Base-by-base conservation (phyloP, 2,888 invertebrate species). In the Acronicta aceris region DNA sequence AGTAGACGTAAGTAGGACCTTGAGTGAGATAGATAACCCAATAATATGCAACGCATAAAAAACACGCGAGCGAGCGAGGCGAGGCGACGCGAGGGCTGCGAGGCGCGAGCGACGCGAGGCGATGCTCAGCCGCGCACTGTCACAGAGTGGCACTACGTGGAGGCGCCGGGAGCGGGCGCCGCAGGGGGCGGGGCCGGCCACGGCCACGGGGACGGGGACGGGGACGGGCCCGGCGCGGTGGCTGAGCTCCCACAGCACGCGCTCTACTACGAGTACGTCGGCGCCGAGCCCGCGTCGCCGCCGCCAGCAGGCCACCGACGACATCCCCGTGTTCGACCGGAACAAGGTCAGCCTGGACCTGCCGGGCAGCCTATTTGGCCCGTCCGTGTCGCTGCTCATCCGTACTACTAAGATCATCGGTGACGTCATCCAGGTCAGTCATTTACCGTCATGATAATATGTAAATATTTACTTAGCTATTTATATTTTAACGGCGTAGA, bases 261-360 rank as follows among this genome's bases (percentile, higher is more conserved):
- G 62, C 55, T 74, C 65, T 58, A 67, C 57, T 59, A 30, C 40
- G 56, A 33, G 64, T 76, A 70, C 73, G 10, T 13, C 73, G 45
- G 45, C 15, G n/a, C 77, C 62, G 69, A 72, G 73, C 71, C 70
- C 25, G 66, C 66, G 59, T 45, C 64, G 62, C 73, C 73, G 27
- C 63, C 60, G 59, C 50, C 53, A 60, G 59, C 59, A 65, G 91
- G 56, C 62, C n/a, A 54, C 69, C 17, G 95, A 95, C 85, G 95
- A 95, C 77, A 95, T 95, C 77, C 96, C 96, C 30, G 95, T 91
- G 73, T 96, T 96, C 91, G 96, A 96, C 87, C 93, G 96, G 79
- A 95, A 95, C 92, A 95, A 95, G 80, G 97, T 97, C 68, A 95
- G 96, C 80, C 92, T 97, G 85, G 96, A 96, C 74, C 89, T 97